Base-by-base conservation (phyloP, 2,888 invertebrate genomes). In the Phaedon cochleariae region DNA sequence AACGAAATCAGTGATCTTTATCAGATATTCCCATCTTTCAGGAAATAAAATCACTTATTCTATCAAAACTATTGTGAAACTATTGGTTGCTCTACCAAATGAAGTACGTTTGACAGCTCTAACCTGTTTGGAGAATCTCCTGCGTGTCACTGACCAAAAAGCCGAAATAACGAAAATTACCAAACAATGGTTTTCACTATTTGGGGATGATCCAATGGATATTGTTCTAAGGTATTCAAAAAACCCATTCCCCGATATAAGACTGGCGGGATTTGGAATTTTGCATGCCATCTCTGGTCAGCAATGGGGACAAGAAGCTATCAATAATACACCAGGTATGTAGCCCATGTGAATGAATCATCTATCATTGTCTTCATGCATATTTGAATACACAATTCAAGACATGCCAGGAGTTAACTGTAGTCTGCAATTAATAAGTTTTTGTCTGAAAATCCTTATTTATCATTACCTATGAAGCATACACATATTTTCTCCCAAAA, bases 211-310 rank as follows among this genome's bases (percentile, higher is more conserved):
- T 64, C 86, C 92, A 0, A 87, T 91, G 80, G 88, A 89, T 63
- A 81, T 88, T 45, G 83, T 94, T 52, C 67, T 82, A 64, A 75
- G 76, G 70, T 81, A 82, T 71, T 80, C 81, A 0, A 90, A 90
- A 68, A 93, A 92, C 82, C 96, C 96, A 6, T 96, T 96, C 78
- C 84, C 88, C 0, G 96, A 96, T 73, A 86, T 95, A 15, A 90
- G 90, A 77, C 79, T 89, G 63, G 89, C 91, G 15, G 90, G 91
- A 18, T 85, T 94, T 49, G 84, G 85, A 15, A 84, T 94, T 29
- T 81, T 96, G 49, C 86, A 87, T 71, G 86, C 90, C 0, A 78
- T 95, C 15, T 89, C 91, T 18, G 83, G 86, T 64, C 92, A 92
- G 78, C 83, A 85, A 1, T 97, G 96, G 96, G 96, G 95, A 18